Base-by-base conservation (phyloP, 2,888 invertebrate species). In the Phragmatobia fuliginosa region DNA sequence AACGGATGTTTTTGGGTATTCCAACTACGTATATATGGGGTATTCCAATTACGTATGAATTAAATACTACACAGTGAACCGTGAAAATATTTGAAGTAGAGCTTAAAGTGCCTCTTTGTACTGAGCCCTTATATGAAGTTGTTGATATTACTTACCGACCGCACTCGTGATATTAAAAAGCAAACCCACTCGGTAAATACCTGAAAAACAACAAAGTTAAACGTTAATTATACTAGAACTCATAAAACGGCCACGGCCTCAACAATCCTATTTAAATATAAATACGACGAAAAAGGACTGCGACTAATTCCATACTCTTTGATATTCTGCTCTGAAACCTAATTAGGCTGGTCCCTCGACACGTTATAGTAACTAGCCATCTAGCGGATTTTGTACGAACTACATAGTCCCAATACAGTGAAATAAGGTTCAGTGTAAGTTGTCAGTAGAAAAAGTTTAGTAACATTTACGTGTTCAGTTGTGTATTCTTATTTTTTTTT, bases 301-400 rank as follows among this genome's bases (percentile, higher is more conserved):
- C 63, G 38, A 32, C 41, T 58, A 33, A 68, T 36, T 31, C 66
- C 58, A 62, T 58, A 36, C 41, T 67, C 67, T 62, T 66, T 66
- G 62, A 38, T 58, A 61, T n/a, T 38, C 60, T 66, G 49, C n/a
- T 25, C 28, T 16, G 18, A 65, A 76, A 79, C 41, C 49, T 71
- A 71, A 69, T 71, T 77, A 68, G 33, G 7, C 33, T 45, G 18
- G 59, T 56, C 66, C 56, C 16, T 38, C 36, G 41, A 25, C 41
- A 61, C 56, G 41, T 38, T 56, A 45, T 38, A 36, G 60, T 59
- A 49, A 18, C 58, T 58, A 45, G 77, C 69, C 79, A 78, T 78
- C 78, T 78, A 74, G 64, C 52, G 36, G 52, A 70, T 38, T 59
- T 21, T 36, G 16, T 56, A 33, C 25, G 77, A 78, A 78, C 67